Evolutionary conservation across 2,888 invertebrate genomes (phyloP).

Genomic region (Molorchus minor): DNA sequence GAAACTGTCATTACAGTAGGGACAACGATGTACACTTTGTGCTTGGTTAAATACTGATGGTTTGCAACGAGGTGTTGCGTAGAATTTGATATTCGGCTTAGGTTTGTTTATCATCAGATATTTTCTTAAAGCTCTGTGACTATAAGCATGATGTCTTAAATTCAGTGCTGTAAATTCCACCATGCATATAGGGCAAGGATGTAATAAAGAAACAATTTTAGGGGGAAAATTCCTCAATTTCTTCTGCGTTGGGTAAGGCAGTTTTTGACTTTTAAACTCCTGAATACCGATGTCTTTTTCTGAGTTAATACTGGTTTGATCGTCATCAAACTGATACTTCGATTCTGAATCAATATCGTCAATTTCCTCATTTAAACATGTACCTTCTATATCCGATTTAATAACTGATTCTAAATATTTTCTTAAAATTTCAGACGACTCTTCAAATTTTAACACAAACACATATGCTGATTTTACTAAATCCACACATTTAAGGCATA

Average conservation of each 20-base stretch:
- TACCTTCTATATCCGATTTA: conserved; percentile 24
- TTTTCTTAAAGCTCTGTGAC: conserved; percentile 51
- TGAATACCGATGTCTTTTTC: too few relatives aligned
- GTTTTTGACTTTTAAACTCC: too few relatives aligned
- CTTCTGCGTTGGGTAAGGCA: neutral
- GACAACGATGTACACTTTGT: conserved; percentile 49
- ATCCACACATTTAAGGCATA: conserved; percentile 44
- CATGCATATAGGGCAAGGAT: conserved; percentile 52
- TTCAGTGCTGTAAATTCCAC: conserved; percentile 48
- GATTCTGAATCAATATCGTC: conserved; percentile 1
- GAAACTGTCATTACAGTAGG: conserved; percentile 46
- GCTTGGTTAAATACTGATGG: conserved; percentile 39
- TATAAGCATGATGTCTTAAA: conserved; percentile 48
- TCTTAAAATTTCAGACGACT: conserved; percentile 41
- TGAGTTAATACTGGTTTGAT: too few relatives aligned
- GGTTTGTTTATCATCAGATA: conserved; percentile 50
- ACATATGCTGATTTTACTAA: conserved; percentile 45
- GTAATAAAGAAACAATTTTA: conserved; percentile 21
- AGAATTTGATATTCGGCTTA: conserved; percentile 27
- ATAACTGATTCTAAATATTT: conserved; percentile 38
- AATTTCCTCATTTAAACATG: neutral
- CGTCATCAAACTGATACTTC: neutral
- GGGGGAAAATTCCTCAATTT: neutral
- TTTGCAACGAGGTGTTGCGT: conserved; percentile 13
- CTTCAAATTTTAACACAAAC: conserved; percentile 46